Base-by-base conservation (phyloP, 2,888 invertebrate species). In the Axea sp. region DNA sequence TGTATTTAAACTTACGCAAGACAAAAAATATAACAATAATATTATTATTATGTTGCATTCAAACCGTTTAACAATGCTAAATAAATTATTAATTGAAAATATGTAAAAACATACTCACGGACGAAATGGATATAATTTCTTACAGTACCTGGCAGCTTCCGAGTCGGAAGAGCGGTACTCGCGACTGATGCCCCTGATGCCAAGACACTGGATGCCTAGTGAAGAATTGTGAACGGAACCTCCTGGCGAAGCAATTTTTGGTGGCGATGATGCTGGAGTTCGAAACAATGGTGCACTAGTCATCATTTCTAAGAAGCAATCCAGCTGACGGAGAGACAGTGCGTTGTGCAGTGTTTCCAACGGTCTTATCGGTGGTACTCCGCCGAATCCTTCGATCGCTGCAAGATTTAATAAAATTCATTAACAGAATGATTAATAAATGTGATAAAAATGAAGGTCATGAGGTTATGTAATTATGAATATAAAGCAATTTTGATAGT, bases 331-430 rank as follows among this genome's bases (percentile, higher is more conserved):
- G 83, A 98, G 90, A 45, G 97, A 98, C 78, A 99, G 90, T 41
- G 97, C 96, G 89, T 99, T 99, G 91, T 99, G 99, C 71, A 99
- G 90, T 2, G 99, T 99, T 90, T 99, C 99, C 87, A 99, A 89
- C 0, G 98, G 98, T 22, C 98, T 93, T 80, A 99, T 96, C 0
- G 97, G 95, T 15, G 99, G 99, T 76, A 98, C 97, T 64, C 96
- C 95, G 72, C 95, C 95, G 88, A 95, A 95, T 22, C 95, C 95
- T 88, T 95, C 95, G 85, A 95, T 91, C 55, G 93, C 94, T 90
- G 53, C 1, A 39, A 11, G 5, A 45, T 59, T 59, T 45, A 17
- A 31, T 15, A 43, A 0, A 11, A 17, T 31, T 7, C 4, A n/a
- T 39, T 39, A 39, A 22, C 7, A 5, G 1, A 11, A 2, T 3